Evolutionary conservation across 2,888 invertebrate species (phyloP).

Genomic region (Arrhopalites spinosus): DNA sequence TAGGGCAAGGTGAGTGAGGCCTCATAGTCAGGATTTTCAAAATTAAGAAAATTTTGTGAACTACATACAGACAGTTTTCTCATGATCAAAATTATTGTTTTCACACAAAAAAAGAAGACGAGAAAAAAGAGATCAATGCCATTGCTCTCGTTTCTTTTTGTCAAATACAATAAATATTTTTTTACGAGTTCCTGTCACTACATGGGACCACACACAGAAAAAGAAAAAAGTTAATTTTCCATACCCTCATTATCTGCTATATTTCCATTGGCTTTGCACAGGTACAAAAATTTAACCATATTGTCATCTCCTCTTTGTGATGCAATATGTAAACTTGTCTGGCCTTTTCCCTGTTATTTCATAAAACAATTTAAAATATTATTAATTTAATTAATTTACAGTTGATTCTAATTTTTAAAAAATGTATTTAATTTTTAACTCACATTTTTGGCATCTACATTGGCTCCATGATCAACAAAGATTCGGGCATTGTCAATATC

Average conservation of each 20-base stretch:
- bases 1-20: constrained; percentile 25
- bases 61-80: no score
- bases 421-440: no score
- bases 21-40: no score
- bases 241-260: constrained; percentile 89
- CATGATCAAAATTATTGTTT: no score
- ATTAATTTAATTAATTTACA: neutral
- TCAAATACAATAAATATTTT: neutral
- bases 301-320: constrained; percentile 95
- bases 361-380: constrained; percentile 14
- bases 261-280: constrained; percentile 90
- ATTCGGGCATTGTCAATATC: constrained; percentile 93
- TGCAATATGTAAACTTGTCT: constrained; percentile 85
- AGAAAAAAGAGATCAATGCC: neutral
- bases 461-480: constrained; percentile 88
- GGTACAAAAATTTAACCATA: constrained; percentile 92
- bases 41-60: no score
- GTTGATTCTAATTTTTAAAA: no score
- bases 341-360: constrained; percentile 74
- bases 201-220: constrained; percentile 16
- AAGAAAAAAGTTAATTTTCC: constrained; percentile 28
- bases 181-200: constrained; percentile 31
- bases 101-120: neutral
- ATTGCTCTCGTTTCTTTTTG: neutral
- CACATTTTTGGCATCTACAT: constrained; percentile 87